A percentile compares a stretch with the other conserved stretches of the same genome.
Conservation (phyloP, 2,888 invertebrate species). For the Isotomurus palustris region DNA sequence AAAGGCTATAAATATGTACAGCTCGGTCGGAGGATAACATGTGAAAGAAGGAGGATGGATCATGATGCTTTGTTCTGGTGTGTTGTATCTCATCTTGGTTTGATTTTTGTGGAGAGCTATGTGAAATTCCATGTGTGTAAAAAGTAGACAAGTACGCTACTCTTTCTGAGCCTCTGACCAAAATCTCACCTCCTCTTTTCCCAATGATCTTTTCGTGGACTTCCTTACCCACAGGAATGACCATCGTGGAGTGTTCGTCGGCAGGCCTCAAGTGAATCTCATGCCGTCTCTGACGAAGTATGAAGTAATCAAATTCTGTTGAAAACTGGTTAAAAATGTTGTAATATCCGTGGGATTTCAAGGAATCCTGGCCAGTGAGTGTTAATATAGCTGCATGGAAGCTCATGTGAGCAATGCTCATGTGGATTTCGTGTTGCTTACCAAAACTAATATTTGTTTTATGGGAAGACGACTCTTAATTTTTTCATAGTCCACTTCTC, state of each 20-base stretch:
- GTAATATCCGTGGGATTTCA: conserved; percentile 14
- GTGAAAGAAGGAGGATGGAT: conserved; percentile 6
- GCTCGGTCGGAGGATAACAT: background rate
- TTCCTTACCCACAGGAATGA: too few relatives aligned
- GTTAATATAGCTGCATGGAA: conserved; percentile 5
- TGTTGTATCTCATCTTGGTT: too few relatives aligned
- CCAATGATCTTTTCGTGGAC: too few relatives aligned
- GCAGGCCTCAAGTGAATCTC: background rate
- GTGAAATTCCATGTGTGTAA: too few relatives aligned
- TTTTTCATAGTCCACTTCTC: too few relatives aligned
- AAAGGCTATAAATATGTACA: conserved; percentile 14
- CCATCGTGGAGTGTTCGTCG: conserved; percentile 3
- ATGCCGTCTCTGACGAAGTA: conserved; percentile 11
- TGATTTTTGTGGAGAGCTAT: too few relatives aligned
- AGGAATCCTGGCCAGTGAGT: conserved; percentile 11
- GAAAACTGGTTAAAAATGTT: conserved; percentile 16
- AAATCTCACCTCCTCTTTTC: too few relatives aligned
- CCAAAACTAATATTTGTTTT: conserved; percentile 15
- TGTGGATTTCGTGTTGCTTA: conserved; percentile 1
- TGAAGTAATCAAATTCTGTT: conserved; percentile 14
- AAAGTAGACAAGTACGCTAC: too few relatives aligned
- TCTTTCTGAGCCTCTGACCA: too few relatives aligned
- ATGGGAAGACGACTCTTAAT: too few relatives aligned
- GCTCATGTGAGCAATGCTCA: conserved; percentile 1
- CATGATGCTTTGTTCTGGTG: conserved; percentile 3